Conservation (phyloP, 2,113 vertebrate species). For the Scolopax mira region DNA sequence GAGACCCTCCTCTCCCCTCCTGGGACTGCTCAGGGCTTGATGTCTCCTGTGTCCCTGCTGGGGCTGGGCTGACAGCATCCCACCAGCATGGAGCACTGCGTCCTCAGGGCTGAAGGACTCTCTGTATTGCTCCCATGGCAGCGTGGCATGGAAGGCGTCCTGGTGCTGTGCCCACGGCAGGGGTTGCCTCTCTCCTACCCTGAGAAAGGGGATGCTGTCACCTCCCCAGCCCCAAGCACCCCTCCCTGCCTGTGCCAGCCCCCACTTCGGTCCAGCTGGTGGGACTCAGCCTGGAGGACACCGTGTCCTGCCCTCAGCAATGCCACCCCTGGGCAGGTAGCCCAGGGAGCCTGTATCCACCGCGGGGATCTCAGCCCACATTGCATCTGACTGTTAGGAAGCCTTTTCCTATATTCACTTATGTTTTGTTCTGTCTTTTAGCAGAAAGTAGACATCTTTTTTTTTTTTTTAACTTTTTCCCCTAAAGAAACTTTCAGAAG, state of each 20-base stretch:
- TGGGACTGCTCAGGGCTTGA: too few relatives aligned
- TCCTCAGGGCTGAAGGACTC: rapidly evolving
- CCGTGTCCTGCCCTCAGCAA: neutral
- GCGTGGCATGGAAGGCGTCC: rapidly evolving
- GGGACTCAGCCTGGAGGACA: rapidly evolving
- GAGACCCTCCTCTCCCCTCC: neutral
- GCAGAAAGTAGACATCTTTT: neutral
- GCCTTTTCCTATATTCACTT: neutral
- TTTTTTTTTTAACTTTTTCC: neutral
- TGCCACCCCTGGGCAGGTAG: neutral
- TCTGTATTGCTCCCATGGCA: rapidly evolving
- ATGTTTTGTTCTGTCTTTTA: neutral
- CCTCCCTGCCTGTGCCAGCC: neutral
- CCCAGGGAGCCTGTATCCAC: rapidly evolving
- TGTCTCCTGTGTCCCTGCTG: rapidly evolving
- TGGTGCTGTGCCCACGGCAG: rapidly evolving
- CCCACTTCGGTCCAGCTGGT: neutral
- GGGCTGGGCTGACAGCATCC: neutral
- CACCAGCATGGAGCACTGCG: rapidly evolving
- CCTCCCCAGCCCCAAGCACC: rapidly evolving
- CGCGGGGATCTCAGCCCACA: rapidly evolving
- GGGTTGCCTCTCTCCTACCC: neutral
- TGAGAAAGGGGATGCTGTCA: rapidly evolving
- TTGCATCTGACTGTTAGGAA: neutral
- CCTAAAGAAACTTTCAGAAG: neutral